Base-by-base conservation (phyloP, 2,113 vertebrate species). In the Morone saxatilis region DNA sequence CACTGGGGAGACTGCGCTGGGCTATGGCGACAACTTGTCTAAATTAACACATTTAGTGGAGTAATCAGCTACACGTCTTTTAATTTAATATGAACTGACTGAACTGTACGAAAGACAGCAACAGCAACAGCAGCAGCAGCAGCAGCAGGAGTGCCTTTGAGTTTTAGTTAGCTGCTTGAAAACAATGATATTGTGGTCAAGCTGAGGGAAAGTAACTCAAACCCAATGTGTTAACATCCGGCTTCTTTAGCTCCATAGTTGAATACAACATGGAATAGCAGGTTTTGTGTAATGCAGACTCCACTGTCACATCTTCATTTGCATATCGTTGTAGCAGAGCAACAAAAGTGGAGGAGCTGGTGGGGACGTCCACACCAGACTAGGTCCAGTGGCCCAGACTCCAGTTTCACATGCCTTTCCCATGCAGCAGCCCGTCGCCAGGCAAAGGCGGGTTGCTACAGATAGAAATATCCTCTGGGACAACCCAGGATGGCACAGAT, bases 391-490 rank as follows among this genome's bases (percentile, higher is more conserved):
- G 19, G 76, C 71, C 82, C 69, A 75, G 83, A 83, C 88, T 95
- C 79, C 85, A 82, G 89, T 94, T 92, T 93, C 93, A 89, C 94
- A 93, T 95, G 90, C 92, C 93, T 90, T 89, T 89, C 84, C 72
- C 85, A 78, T 77, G 74, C 89, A 74, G 76, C 66, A 36, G 76
- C 66, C 62, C 43, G 60, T 85, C 80, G 36, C 84, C 79, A 66
- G 89, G 84, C 80, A 75, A 36, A 85, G 50, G 70, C 74, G 31
- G 4, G 47, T 40, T 54, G 31, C 71, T 90, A 12, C 84, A 83
- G 93, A 94, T 93, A 85, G 88, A 95, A 95, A 94, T 94, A 93
- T 90, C 94, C 84, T 79, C 77, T 38, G 83, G 84, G 93, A 87
- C 74, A 48, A 70, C 86, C 69, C 78, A 84, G 85, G 85, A 93